Evolutionary conservation across 64 coral and sea anemone species (phyloP), one percentile per base, ranked within the genome.

Genomic region (Hydrozoanthus tunicans): DNA sequence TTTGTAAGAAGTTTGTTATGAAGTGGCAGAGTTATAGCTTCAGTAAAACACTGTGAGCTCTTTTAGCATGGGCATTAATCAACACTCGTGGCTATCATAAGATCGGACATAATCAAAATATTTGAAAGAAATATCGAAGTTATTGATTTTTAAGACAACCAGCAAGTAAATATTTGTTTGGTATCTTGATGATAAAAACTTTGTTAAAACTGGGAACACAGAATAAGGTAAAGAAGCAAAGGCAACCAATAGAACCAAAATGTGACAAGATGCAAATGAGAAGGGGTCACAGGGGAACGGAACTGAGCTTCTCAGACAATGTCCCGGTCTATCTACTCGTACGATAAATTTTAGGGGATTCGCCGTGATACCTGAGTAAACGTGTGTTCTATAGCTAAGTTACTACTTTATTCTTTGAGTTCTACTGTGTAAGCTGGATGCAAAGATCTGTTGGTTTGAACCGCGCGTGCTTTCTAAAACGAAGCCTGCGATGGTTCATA

Each of bases 91-190:
- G 25, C 57, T 88, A 88, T 88, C 84, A 74, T 56, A 88, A 88
- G 24, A 88, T 72, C 67, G 53, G 66, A 74, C 24, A 74, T 68
- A 83, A 88, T 88, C 69, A 88, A 88, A 88, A 88, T 88, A 60
- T 82, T 63, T 80, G 55, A 56, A 32, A 24, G 58, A 81, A 62
- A 81, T 64, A 9, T 64, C 15, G 3, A 7, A 3, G 20, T 5
- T 17, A 82, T 62, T 62, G 62, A 25, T 25, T 63, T 25, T 63
- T 62, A 62, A 25, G 24, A 64, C 51, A 65, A 64, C 3, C 43
- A 9, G 51, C 12, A 5, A 52, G 26, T 58, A 62, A 9, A 81
- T 53, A 54, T 6, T 64, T 1, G 26, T 32, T 64, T 65, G 32
- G 32, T 43, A 43, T 43, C 32, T 43, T 43, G 32, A 43, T 43